Conservation (phyloP, 2,113 vertebrate genomes). For the Scytalopus superciliaris region DNA sequence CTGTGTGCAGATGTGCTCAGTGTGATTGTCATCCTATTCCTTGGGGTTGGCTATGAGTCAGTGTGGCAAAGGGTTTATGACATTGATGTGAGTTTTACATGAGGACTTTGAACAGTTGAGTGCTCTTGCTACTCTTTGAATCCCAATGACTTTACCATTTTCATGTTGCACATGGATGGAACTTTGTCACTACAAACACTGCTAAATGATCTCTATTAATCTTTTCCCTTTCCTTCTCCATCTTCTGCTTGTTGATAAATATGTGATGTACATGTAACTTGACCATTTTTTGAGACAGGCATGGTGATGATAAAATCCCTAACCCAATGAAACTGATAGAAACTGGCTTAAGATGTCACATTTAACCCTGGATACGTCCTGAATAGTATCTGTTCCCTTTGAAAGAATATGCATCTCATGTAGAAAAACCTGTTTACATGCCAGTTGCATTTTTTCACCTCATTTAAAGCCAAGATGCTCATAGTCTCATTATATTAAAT, state of each 20-base stretch:
- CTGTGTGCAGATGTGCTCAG: not conserved
- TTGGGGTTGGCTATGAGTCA: not conserved
- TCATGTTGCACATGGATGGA: not conserved
- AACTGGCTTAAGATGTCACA: not conserved
- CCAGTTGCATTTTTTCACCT: not conserved
- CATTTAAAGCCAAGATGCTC: not conserved
- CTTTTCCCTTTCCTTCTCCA: not conserved
- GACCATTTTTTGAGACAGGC: not conserved
- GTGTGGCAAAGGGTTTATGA: conserved; percentile 3
- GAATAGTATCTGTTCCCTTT: not conserved
- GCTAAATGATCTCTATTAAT: not conserved
- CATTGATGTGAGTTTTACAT: conserved; percentile 13
- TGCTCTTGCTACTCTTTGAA: not conserved
- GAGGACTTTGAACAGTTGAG: not conserved
- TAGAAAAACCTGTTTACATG: not conserved
- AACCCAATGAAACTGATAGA: not conserved
- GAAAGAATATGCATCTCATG: not conserved
- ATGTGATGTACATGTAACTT: not conserved
- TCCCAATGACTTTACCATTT: not conserved
- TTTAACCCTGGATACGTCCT: not conserved
- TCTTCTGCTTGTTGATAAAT: not conserved
- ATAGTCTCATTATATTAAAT: not conserved
- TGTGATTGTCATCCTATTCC: not conserved
- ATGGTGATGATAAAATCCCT: not conserved
- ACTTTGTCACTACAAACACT: not conserved